A percentile compares a stretch with the other conserved stretches of the same genome.
These are phyloP conservation scores for Lepus oiostolus DNA, from an alignment of 2,797 vertebrate species.

Conservation along the genomic window DNA sequence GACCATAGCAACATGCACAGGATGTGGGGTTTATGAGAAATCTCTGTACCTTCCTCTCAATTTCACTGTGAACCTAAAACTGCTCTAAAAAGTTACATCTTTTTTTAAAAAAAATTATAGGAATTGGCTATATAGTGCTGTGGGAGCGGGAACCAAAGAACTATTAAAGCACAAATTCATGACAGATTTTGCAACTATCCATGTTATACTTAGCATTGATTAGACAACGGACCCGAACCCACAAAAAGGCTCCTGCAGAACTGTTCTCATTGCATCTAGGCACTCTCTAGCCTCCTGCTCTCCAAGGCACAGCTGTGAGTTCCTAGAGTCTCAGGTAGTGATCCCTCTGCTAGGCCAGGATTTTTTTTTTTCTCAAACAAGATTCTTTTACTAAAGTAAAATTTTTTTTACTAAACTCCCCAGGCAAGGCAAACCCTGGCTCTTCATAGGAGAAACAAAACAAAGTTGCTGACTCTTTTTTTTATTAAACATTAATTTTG, in stretches of 20 bases:
- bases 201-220: neutral
- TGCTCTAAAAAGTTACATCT: neutral
- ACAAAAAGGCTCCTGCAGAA: neutral
- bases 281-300: slow-evolving; percentile 6
- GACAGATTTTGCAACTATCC: neutral
- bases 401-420: slow-evolving; percentile 56
- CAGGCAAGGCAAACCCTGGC: neutral
- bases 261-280: neutral
- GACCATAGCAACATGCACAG: neutral
- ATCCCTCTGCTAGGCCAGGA: slow-evolving; percentile 50
- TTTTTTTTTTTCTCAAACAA: neutral
- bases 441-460: slow-evolving; percentile 1
- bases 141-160: neutral
- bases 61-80: neutral
- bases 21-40: neutral
- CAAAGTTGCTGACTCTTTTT: slow-evolving; percentile 74
- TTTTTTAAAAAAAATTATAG: neutral
- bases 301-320: neutral
- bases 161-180: neutral
- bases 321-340: neutral
- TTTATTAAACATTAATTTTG: slow-evolving; percentile 66
- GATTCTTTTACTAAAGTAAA: slow-evolving; percentile 65
- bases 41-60: neutral
- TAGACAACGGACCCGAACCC: neutral
- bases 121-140: neutral